These are phyloP conservation scores for Falco punctatus DNA, from an alignment of 2,113 vertebrate genomes.

Conservation along the genomic window DNA sequence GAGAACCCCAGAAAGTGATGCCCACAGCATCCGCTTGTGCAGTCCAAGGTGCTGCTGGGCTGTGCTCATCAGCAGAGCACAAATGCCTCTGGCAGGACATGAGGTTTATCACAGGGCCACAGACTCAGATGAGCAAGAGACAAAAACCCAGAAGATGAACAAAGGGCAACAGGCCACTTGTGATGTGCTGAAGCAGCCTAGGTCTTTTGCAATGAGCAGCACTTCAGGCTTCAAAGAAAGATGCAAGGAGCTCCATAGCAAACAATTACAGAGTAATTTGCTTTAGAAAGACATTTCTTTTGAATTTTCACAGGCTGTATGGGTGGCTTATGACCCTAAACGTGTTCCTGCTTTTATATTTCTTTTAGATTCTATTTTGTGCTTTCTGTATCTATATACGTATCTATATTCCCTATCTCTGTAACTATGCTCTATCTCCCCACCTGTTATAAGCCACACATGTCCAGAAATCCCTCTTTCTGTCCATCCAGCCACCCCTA, in stretches of 20 bases:
- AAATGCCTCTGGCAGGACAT: not conserved
- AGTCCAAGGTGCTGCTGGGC: not conserved
- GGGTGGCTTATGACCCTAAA: not conserved
- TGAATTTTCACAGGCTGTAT: not conserved
- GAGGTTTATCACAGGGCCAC: rapidly evolving
- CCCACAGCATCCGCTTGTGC: rapidly evolving
- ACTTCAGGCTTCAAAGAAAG: not conserved
- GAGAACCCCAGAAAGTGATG: rapidly evolving
- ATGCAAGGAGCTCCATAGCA: not conserved
- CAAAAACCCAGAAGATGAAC: not conserved
- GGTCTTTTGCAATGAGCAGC: not conserved
- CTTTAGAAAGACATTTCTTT: not conserved
- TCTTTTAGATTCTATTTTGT: not conserved
- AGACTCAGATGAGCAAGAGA: not conserved
- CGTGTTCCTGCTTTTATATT: not conserved
- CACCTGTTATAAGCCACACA: not conserved
- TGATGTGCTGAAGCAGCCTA: not conserved
- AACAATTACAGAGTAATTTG: not conserved
- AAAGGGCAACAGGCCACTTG: not conserved
- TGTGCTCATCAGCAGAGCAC: not conserved
- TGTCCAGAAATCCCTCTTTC: not conserved
- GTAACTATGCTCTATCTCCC: not conserved
- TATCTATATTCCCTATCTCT: no score
- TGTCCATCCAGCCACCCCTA: not conserved
- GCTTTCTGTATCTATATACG: not conserved